Percentiles rank a stretch among this genome's conserved stretches.
These are phyloP conservation scores for Pteropus rufus DNA, from an alignment of 2,797 vertebrate genomes.

Conservation along the genomic window DNA sequence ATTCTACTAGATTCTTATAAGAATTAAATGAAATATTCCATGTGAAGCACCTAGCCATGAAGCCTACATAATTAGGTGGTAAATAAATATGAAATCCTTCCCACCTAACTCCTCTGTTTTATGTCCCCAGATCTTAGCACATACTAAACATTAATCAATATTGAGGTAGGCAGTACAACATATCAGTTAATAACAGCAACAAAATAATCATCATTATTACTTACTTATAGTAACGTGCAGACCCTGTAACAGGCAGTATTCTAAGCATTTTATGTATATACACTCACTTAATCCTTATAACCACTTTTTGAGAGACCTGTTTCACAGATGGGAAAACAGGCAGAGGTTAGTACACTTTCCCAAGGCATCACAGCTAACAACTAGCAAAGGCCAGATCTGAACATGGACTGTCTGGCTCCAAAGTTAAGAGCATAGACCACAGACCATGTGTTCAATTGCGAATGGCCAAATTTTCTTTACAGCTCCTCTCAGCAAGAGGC, in stretches of 20 bases:
- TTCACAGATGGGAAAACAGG: neutral
- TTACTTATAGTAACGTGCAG: neutral
- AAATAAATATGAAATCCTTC: slow-evolving; percentile 7
- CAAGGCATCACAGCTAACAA: neutral
- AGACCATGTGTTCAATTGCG: neutral
- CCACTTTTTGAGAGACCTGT: neutral
- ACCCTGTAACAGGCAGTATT: neutral
- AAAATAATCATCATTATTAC: neutral
- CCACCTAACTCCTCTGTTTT: neutral
- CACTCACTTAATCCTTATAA: neutral
- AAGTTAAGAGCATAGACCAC: neutral
- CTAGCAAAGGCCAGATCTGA: neutral
- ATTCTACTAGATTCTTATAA: neutral
- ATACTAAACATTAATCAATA: neutral
- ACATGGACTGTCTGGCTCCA: neutral
- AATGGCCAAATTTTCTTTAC: neutral
- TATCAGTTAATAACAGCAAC: neutral
- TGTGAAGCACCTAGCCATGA: neutral
- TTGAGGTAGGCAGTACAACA: neutral
- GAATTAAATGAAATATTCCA: neutral
- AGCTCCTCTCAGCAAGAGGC: neutral
- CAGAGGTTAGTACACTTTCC: neutral
- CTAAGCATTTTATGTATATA: neutral
- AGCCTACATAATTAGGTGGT: neutral
- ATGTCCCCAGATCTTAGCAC: neutral